These are phyloP conservation scores for Drosophila triauraria DNA, from an alignment of 1,140 invertebrate species.

Conservation along the genomic window DNA sequence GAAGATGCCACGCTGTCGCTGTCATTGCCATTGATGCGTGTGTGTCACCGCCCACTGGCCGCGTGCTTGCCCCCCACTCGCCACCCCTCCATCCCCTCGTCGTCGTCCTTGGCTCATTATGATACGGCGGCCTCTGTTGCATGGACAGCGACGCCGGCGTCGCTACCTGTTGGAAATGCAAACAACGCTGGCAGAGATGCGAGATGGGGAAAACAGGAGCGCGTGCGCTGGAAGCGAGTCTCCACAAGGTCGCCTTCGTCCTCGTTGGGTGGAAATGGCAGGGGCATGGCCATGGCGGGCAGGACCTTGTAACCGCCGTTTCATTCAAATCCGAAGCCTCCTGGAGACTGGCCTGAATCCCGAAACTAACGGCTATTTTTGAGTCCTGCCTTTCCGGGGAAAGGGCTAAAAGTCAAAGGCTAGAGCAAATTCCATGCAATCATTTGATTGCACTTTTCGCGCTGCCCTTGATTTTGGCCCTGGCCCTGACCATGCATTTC, in stretches of 20 bases:
- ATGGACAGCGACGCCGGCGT: constrained; percentile 57
- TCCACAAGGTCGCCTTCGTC: constrained; percentile 50
- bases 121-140: constrained; percentile 73
- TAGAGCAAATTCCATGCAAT: background rate
- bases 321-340: constrained; percentile 27
- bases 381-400: background rate
- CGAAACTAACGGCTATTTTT: constrained; percentile 6
- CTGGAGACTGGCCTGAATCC: constrained; percentile 11
- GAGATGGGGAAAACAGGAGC: constrained; percentile 10
- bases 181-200: constrained; percentile 55
- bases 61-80: background rate
- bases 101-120: constrained; percentile 68
- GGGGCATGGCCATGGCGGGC: constrained; percentile 13
- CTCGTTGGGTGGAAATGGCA: constrained; percentile 1
- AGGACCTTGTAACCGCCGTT: constrained; percentile 28
- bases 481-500: background rate
- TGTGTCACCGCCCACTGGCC: constrained; percentile 13
- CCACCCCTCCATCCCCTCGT: constrained; percentile 16
- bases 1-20: constrained; percentile 25
- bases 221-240: constrained; percentile 70
- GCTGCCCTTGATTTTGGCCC: background rate
- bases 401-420: background rate
- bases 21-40: constrained; percentile 39
- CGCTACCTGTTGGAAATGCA: constrained; percentile 80
- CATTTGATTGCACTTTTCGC: background rate